phyloP scores from a whole-genome alignment of 2,888 invertebrate genomes.

The Ditylenchus weischeri region DNA sequence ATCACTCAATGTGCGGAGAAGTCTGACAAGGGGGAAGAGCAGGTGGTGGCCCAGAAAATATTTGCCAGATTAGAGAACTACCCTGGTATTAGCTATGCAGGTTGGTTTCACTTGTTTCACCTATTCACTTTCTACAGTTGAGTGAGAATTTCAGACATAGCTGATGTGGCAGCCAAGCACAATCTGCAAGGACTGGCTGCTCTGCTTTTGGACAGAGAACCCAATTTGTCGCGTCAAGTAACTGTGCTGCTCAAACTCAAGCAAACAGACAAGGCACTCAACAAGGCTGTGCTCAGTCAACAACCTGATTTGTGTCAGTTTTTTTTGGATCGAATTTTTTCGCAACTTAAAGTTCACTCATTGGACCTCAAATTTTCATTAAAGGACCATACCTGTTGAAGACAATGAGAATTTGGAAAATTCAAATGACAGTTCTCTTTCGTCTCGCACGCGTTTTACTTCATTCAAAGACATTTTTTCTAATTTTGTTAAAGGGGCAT shows the following conservation, averaged over 20 bases:
- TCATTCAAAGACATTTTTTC: no score
- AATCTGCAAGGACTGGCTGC: constrained; percentile 28
- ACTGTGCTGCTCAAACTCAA: constrained; percentile 32
- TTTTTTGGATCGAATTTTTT: not conserved
- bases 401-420: no score
- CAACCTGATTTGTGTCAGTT: constrained; percentile 36
- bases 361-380: constrained; percentile 1
- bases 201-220: constrained; percentile 33
- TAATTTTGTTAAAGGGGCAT: no score
- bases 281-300: constrained; percentile 35
- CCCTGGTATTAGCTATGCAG: constrained; percentile 31
- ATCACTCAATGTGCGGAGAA: constrained; percentile 14
- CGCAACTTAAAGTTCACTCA: constrained; percentile 1
- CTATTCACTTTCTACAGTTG: no score
- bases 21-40: constrained; percentile 4
- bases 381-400: no score
- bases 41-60: constrained; percentile 29
- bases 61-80: constrained; percentile 23
- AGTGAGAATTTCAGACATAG: constrained; percentile 25
- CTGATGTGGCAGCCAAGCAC: constrained; percentile 31
- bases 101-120: constrained; percentile 1
- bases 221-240: constrained; percentile 32
- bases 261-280: constrained; percentile 33
- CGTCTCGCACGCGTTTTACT: not conserved
- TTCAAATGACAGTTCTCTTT: no score